Evolutionary conservation across 2,888 invertebrate genomes (phyloP).

Genomic region (Falcaria lacertinaria): DNA sequence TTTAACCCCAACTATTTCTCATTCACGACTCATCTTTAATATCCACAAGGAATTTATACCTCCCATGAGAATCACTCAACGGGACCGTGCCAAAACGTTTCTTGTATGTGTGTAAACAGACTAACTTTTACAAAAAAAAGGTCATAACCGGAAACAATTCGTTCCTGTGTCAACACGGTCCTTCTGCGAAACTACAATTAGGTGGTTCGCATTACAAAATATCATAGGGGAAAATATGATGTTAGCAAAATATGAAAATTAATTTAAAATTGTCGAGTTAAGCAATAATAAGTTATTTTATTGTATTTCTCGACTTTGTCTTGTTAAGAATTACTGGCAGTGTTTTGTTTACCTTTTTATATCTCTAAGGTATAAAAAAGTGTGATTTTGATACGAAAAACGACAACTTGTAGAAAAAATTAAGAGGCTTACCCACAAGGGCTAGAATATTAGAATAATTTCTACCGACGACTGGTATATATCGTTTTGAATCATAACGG

Average conservation of each 20-base stretch:
- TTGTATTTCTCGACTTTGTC: no score
- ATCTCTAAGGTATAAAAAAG: no score
- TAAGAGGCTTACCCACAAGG: no score
- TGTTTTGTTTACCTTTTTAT: no score
- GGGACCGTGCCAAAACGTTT: constrained; percentile 45
- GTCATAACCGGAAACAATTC: constrained; percentile 51
- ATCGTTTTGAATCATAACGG: no score
- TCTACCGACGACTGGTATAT: no score
- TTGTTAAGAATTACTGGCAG: no score
- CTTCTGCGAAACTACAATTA: constrained; percentile 66
- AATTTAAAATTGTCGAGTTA: not conserved
- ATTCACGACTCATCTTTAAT: constrained; percentile 3
- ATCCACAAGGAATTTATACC: constrained; percentile 33
- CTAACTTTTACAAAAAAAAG: constrained; percentile 36
- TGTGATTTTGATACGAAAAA: no score
- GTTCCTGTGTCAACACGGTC: constrained; percentile 53
- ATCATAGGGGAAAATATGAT: constrained; percentile 16
- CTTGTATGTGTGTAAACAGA: constrained; percentile 41
- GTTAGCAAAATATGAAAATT: no score
- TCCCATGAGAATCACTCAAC: constrained; percentile 36
- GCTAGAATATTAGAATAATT: no score
- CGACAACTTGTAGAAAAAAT: no score
- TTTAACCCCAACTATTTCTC: not conserved
- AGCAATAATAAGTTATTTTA: no score
- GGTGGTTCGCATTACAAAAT: constrained; percentile 26